A percentile compares a stretch with the other conserved stretches of the same genome.
phyloP scores from a whole-genome alignment of 2,888 invertebrate genomes.

The Lasioglossum oenotherae region DNA sequence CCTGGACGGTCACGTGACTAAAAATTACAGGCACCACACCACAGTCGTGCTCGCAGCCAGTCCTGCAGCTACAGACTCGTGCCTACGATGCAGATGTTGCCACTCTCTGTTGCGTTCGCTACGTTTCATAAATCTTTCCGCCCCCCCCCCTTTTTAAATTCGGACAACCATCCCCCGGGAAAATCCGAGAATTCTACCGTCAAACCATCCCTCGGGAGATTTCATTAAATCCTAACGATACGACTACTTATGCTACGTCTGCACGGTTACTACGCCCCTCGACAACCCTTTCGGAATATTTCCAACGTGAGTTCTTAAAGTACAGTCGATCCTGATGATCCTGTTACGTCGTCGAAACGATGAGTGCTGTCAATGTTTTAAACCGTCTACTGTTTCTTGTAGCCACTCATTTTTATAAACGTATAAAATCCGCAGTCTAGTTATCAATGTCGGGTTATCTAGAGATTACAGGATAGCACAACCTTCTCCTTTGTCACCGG shows the following conservation, averaged over 20 bases:
- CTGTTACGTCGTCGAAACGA: too few species aligned
- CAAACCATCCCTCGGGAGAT: background rate
- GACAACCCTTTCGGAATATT: background rate
- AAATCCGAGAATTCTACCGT: background rate
- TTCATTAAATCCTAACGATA: background rate
- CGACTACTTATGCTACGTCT: background rate
- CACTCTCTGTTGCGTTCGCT: background rate
- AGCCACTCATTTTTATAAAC: too few species aligned
- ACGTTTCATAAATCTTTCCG: background rate
- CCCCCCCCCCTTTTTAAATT: background rate
- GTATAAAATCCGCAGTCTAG: too few species aligned
- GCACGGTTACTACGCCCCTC: background rate
- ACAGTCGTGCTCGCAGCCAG: background rate
- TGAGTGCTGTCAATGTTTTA: too few species aligned
- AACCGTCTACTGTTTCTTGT: too few species aligned
- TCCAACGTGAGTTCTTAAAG: background rate
- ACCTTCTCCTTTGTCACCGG: too few species aligned
- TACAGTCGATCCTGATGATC: background rate
- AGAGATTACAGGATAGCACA: too few species aligned
- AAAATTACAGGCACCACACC: slow-evolving; percentile 57
- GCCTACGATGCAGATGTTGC: background rate
- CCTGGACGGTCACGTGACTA: slow-evolving; percentile 51
- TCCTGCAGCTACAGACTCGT: background rate
- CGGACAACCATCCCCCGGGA: background rate
- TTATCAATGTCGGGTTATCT: too few species aligned